Conservation (phyloP, 2,113 vertebrate genomes). For the Amphiprion ocellaris region DNA sequence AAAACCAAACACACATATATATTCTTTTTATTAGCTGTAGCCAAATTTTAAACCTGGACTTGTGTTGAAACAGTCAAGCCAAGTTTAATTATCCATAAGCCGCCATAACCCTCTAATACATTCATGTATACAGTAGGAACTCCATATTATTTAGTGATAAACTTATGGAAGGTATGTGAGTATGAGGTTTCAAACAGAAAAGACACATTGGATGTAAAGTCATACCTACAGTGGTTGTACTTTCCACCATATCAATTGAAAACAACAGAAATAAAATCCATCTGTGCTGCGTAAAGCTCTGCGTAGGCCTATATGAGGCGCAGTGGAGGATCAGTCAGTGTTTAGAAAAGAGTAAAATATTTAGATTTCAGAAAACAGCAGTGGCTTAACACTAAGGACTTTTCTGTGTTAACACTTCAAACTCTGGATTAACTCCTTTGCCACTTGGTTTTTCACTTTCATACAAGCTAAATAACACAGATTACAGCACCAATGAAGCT, state of each 20-base stretch:
- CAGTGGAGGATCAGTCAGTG: conserved; percentile 11
- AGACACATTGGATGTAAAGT: neutral
- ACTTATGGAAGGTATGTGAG: too few species aligned
- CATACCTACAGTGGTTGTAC: accelerated
- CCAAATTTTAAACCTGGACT: neutral
- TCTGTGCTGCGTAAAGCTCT: neutral
- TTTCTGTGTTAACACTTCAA: conserved; percentile 37
- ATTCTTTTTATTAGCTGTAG: neutral
- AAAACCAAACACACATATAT: too few species aligned
- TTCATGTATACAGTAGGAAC: too few species aligned
- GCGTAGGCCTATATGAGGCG: neutral
- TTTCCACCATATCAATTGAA: neutral
- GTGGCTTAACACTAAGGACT: neutral
- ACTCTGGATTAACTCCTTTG: conserved; percentile 19
- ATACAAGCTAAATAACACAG: accelerated
- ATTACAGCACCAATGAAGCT: neutral
- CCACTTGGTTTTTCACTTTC: neutral
- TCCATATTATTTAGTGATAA: too few species aligned
- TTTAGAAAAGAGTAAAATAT: conserved; percentile 62
- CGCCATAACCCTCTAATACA: too few species aligned
- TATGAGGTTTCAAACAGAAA: too few species aligned
- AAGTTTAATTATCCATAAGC: neutral
- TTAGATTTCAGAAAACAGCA: conserved; percentile 45
- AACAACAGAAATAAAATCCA: neutral
- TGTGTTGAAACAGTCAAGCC: neutral